phyloP scores from a whole-genome alignment of 1,140 invertebrate species.

The Schlechtendalia chinensis region DNA sequence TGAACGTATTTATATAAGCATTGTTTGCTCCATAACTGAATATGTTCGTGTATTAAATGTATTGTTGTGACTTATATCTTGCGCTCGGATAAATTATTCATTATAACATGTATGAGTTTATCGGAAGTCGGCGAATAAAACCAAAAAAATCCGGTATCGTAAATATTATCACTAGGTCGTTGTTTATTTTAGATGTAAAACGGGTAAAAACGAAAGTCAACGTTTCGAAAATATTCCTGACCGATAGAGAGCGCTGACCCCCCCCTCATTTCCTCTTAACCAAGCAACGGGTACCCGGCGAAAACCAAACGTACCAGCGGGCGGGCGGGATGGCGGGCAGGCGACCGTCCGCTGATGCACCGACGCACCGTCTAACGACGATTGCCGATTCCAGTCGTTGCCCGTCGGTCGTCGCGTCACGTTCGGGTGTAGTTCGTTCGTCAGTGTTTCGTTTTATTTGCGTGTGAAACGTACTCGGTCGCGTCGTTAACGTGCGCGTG shows the following conservation, averaged over 20 bases:
- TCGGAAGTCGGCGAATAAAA: no score
- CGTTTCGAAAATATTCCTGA: neutral
- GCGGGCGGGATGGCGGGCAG: neutral
- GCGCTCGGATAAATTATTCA: no score
- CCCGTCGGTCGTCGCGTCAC: neutral
- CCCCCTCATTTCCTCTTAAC: neutral
- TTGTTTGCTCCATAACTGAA: no score
- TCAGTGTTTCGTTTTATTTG: neutral
- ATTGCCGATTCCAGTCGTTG: neutral
- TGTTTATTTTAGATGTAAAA: no score
- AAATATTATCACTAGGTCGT: no score
- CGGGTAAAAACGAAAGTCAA: no score
- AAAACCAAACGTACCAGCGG: neutral
- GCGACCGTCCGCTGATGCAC: neutral
- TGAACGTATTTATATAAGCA: no score
- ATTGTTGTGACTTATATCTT: no score
- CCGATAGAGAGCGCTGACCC: neutral
- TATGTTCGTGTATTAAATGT: no score
- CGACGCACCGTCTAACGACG: neutral
- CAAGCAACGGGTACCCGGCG: conserved; percentile 4
- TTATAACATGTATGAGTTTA: no score
- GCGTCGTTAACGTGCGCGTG: neutral
- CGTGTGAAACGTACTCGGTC: neutral
- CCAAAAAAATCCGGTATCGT: no score
- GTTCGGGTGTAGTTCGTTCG: neutral